Evolutionary conservation across 2,888 invertebrate species (phyloP), one percentile per base, ranked within the genome.

Genomic region (Crocallis elinguaria): DNA sequence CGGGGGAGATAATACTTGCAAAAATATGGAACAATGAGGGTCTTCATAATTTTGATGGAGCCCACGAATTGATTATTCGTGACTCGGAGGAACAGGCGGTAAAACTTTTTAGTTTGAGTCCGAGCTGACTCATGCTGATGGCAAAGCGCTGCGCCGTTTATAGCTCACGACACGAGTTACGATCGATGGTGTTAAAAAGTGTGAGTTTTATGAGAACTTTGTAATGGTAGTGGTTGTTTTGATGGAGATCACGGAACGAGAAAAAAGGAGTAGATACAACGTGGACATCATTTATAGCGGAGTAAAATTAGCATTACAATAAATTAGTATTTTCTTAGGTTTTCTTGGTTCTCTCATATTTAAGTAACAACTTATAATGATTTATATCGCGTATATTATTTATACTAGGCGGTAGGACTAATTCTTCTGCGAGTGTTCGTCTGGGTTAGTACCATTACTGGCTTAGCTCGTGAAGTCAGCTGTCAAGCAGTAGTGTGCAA

Each of bases 151-250:
- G 43, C 25, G 36, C 42, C 43, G 38, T 37, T 38, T 48, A 42
- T 19, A 38, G 43, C 38, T 30, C 32, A 2, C 8, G 12, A 17
- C 13, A 19, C 45, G 45, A n/a, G n/a, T n/a, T n/a, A n/a, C n/a
- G 9, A 46, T 66, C 64, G 72, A 69, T 68, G 65, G 57, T 49
- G n/a, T n/a, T n/a, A 57, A 57, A 66, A 69, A 73, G 69, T 33
- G 23, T 50, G 30, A 36, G 29, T 42, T 49, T 49, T 36, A 23
- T 23, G 6, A 23, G n/a, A 23, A 8, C 25, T 25, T 25, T 25
- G 2, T 7, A 7, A 9, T 7, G 25, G 25, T 25, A 7, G 23
- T 23, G 23, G 6, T 23, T 8, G 1, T 4, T 23, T 4, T 23
- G 6, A 3, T 8, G 6, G 7, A 23, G 23, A 1, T 23, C 7